Base-by-base conservation (phyloP, 2,888 invertebrate species). In the Mystacides longicornis region DNA sequence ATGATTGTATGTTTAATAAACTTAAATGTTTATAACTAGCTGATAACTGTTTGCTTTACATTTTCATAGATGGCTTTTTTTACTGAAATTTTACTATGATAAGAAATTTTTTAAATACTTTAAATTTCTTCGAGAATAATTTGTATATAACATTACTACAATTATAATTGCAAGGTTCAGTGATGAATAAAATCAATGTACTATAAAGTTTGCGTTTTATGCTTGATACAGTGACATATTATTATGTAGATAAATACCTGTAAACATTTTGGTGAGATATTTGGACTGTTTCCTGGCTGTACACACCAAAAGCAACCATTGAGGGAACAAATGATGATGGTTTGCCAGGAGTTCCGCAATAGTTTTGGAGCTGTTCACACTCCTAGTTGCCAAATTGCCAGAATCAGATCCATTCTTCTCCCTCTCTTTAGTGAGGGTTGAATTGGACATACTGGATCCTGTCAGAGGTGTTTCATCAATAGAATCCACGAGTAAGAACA, bases 241-340 rank as follows among this genome's bases (percentile, higher is more conserved):
- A 43, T 43, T 43, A 16, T 11, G 5, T 14, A 45, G 56, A 22
- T 31, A 43, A 56, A 57, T 48, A 75, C 76, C 85, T 62, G 88
- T 83, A 65, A 90, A 89, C 85, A 89, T 86, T 67, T 85, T 83
- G 11, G 88, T 84, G 67, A 85, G 89, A 64, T 85, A 81, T 67
- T 91, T 87, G 62, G 87, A 90, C 68, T 93, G 92, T 63, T 91
- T 82, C 55, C 91, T 77, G 0, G 93, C 91, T 0, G 94, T 93
- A 69, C 91, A 90, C 2, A 94, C 89, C 2, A 96, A 79, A 55
- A 95, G 79, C 51, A 96, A 71, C 97, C 97, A 97, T 64, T 89
- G 89, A 1, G 96, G 97, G 64, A 97, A 85, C 48, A 93, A 73
- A 65, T 93, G 91, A 68, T 93, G 93, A 68, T 94, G 92, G 59